Base-by-base conservation (phyloP, 2,888 invertebrate genomes). In the Dromius quadrimaculatus region DNA sequence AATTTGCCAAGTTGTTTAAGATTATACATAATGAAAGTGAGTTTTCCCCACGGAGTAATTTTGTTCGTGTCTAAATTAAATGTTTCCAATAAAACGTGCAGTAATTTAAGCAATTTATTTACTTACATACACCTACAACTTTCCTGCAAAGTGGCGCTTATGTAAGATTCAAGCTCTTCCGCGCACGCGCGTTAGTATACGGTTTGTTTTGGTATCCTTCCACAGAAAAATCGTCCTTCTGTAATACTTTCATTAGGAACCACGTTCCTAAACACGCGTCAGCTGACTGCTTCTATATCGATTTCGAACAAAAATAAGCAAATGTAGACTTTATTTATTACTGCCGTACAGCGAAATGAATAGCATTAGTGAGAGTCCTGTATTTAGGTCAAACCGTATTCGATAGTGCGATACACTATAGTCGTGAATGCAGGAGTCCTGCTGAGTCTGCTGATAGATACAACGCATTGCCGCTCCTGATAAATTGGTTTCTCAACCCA, bases 181-280 rank as follows among this genome's bases (percentile, higher is more conserved):
- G 59, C 43, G 47, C 43, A 45, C 57, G 64, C 69, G 71, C 64
- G 43, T 47, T 63, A 34, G 45, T 34, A 45, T 47, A 54, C 63
- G 68, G 72, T 71, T 72, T 72, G 72, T 72, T 72, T 71, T 72
- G 72, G 57, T 71, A 63, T 34, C 36, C 9, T 22, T 28, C 8
- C 50, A 43, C 5, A 50, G 68, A 9, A 72, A 59, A 59, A 19
- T 64, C 54, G 43, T 61, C 63, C 63, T 61, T 71, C 64, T 19
- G 38, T 4, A 5, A 9, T 23, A 13, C 20, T 3, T 13, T 1
- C 64, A 47, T 64, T 54, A 64, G 47, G 13, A 19, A 59, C n/a
- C n/a, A 9, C 13, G 17, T 19, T 34, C 45, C 28, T 32, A 38
- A 34, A 47, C 15, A 34, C 34, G 11, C 45, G 32, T 47, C 64